Evolutionary conservation across 2,113 vertebrate species (phyloP), one percentile per base, ranked within the genome.

Genomic region (Neomonachus schauinslandi): DNA sequence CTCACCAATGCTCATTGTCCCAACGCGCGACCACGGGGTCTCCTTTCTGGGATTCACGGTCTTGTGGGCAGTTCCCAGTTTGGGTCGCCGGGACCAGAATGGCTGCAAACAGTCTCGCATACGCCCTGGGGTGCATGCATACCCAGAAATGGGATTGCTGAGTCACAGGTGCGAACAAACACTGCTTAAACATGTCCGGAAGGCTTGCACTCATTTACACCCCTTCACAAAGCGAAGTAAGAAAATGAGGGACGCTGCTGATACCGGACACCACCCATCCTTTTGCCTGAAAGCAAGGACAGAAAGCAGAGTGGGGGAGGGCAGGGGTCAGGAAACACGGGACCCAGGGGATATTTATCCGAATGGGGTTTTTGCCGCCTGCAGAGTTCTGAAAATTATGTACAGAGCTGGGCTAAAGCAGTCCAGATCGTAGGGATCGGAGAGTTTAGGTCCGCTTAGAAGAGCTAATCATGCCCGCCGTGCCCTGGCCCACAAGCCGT

Each of bases 1-100:
- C 51, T 51, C 22, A 39, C 46, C 28, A 10, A 4, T 1, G 51
- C 7, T 28, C 13, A 12, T 28, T 3, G 16, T 7, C 18, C 21
- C 36, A 1, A 7, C 2, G 0, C 1, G 1, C 21, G 61, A 24
- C 9, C 61, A 13, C 31, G 2, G 0, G 0, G 4, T 28, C 49
- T 77, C 65, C 49, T 22, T 24, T 57, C 57, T 1, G 31, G 1
- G 1, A 46, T 7, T 51, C 21, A 26, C 5, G 7, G 33, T 22
- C 49, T 0, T 15, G 80, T 4, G 4, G 36, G 8, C 21, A 14
- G 79, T 24, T 39, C 39, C 49, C n/a, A 1, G 14, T 7, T 3
- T 59, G 81, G 63, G 61, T 39, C 14, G 1, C 16, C 8, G 42
- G 2, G 33, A 33, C 33, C 2, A 0, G 49, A 72, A 31, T 5